Base-by-base conservation (phyloP, 2,113 vertebrate species). In the Rhabdomys dilectus region DNA sequence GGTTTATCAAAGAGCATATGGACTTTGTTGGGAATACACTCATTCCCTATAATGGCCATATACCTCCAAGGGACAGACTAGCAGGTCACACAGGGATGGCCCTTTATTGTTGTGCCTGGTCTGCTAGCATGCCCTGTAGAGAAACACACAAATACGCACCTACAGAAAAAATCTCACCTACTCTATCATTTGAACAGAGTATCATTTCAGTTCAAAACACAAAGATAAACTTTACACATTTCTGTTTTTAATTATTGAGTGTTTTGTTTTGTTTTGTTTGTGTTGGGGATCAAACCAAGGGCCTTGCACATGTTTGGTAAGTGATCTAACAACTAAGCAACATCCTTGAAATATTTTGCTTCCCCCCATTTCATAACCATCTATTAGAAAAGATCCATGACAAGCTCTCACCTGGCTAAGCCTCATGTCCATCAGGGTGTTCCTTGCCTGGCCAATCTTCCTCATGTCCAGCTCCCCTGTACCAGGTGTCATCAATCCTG, bases 381-480 rank as follows among this genome's bases (percentile, higher is more conserved):
- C 7, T 88, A 0, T 6, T 85, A 34, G 8, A 82, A 78, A 77
- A 85, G 1, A 5, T 3, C 0, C 48, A 1, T 7, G 62, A 68
- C 11, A 3, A 31, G 48, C n/a, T 39, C 73, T 70, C 97, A 99
- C 99, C 99, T 99, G 99, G 97, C 99, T 99, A 51, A 99, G 99
- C 97, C 99, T 99, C 99, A 99, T 99, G 96, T 99, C 99, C 99
- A 99, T 99, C 95, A 99, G 98, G 0, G 99, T 99, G 98, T 99
- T 99, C 90, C 99, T 99, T 82, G 99, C 99, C 97, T 99, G 99
- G 51, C 99, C 99, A 56, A 99, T 99, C 98, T 99, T 99, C 97
- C 99, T 99, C 99, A 99, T 99, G 98, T 99, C 99, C 98, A 99
- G 96, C 87, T 99, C 99, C 17, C 99, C 99, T 19, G 99, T 99